Evolutionary conservation across 2,797 vertebrate genomes (phyloP), one percentile per base, ranked within the genome.

Genomic region (Typhlichthys subterraneus): DNA sequence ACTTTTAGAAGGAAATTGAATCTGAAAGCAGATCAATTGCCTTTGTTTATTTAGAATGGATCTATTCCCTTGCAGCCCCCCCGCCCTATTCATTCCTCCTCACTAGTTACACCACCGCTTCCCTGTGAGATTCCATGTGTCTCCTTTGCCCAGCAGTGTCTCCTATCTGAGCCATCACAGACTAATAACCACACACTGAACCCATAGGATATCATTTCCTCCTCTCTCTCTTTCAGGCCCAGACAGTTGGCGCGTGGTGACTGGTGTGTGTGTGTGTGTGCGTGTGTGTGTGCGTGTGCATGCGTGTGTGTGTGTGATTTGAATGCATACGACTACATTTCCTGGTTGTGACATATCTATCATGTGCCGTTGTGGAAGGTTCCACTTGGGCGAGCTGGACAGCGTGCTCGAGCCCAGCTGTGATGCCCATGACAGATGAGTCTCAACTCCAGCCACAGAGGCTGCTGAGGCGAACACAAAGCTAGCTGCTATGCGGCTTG

Each of bases 311-410:
- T 19, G 61, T 85, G 79, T 81, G 83, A 85, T 88, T 70, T 83
- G 80, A 88, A 89, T 84, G 79, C 50, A n/a, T 70, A 81, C 29
- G n/a, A 73, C 85, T 89, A 85, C 54, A 83, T 87, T 87, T 90
- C 79, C 80, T 82, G 80, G 76, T 81, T 79, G 80, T 80, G 83
- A 88, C 76, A 85, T 67, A 78, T 88, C 74, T 80, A 82, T 88
- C 85, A 56, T 69, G 77, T 11, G 63, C 65, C 52, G 69, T 84
- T 77, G 82, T 86, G 67, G 65, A 83, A 55, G 69, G 77, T 84
- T 88, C 69, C 77, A 59, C 80, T 77, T 17, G 23, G 68, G 77
- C 42, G 68, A 57, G 73, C 66, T 60, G 82, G 80, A 78, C 81
- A 77, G 82, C 72, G 12, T 58, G 72, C 72, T 72, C 64, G 59